Evolutionary conservation across 2,888 invertebrate species (phyloP).

Genomic region (Loripinus fragilis): DNA sequence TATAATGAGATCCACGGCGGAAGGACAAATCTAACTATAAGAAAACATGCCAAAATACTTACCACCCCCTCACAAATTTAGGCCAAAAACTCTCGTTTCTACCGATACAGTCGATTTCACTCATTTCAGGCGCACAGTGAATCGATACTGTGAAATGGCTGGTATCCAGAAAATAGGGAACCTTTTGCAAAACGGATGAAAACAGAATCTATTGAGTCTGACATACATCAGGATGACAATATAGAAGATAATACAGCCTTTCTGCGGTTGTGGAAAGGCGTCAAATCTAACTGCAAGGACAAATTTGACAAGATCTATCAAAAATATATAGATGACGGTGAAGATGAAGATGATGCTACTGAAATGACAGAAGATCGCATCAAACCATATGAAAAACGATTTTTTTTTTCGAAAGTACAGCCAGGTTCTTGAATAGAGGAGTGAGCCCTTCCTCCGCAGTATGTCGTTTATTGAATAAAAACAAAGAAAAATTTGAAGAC

Average conservation of each 20-base stretch:
- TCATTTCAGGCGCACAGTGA: too few species aligned
- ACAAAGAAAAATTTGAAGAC: not conserved
- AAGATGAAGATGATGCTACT: not conserved
- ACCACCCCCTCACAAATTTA: too few species aligned
- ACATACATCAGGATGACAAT: not conserved
- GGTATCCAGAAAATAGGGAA: conserved; percentile 42
- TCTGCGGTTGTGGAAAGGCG: conserved; percentile 10
- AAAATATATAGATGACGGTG: not conserved
- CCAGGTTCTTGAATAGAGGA: not conserved
- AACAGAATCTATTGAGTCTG: not conserved
- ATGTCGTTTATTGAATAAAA: not conserved
- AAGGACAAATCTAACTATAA: too few species aligned
- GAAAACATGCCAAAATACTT: too few species aligned
- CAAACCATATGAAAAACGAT: conserved; percentile 2
- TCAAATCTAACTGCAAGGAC: not conserved
- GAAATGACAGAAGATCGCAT: not conserved
- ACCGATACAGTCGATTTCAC: too few species aligned
- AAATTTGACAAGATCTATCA: not conserved
- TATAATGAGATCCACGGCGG: too few species aligned
- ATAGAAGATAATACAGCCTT: conserved; percentile 13
- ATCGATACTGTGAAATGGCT: too few species aligned
- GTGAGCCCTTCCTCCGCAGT: not conserved
- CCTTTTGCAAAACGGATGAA: conserved; percentile 8
- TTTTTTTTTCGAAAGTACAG: not conserved
- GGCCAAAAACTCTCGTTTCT: too few species aligned